phyloP scores from a whole-genome alignment of 2,888 invertebrate species.

The Amaurobius ferox region DNA sequence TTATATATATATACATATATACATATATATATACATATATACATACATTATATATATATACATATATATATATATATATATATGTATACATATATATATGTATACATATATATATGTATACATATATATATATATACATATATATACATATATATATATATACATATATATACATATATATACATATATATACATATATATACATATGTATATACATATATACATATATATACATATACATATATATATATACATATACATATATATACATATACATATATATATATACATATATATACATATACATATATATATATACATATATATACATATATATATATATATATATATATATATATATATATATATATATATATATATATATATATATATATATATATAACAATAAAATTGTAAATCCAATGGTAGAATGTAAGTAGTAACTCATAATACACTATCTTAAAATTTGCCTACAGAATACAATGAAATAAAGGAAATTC shows the following conservation, averaged over 20 bases:
- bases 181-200: neutral
- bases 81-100: neutral
- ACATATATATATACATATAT: too few relatives aligned
- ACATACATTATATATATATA: neutral
- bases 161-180: neutral
- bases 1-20: neutral
- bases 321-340: neutral
- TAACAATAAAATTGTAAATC: too few relatives aligned
- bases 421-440: too few relatives aligned
- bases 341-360: too few relatives aligned
- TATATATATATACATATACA: neutral
- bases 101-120: slow-evolving; percentile 2
- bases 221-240: neutral
- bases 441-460: too few relatives aligned
- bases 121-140: neutral
- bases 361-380: too few relatives aligned
- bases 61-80: neutral
- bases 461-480: too few relatives aligned
- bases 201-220: neutral
- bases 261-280: neutral
- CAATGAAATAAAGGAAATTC: too few relatives aligned
- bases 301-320: neutral
- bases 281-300: slow-evolving; percentile 1
- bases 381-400: too few relatives aligned
- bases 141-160: neutral